phyloP scores from a whole-genome alignment of 1,140 invertebrate species.

The Heliconius congener region DNA sequence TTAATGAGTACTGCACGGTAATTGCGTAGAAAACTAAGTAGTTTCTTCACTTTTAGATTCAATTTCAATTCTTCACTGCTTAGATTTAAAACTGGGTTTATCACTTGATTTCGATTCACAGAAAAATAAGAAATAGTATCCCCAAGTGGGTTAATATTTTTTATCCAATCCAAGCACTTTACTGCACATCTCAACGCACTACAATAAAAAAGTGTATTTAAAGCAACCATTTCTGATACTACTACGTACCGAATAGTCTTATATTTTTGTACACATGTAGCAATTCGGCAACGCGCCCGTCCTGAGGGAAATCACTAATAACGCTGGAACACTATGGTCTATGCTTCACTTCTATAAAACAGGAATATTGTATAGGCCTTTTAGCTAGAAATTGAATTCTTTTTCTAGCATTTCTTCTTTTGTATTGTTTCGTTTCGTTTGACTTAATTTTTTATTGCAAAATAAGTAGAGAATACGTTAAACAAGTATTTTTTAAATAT shows the following conservation, averaged over 20 bases:
- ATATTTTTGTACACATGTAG: constrained; percentile 28
- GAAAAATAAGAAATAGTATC: too few relatives aligned
- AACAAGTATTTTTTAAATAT: too few relatives aligned
- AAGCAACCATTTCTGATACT: background rate
- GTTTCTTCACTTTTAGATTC: too few relatives aligned
- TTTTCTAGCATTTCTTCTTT: background rate
- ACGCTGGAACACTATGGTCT: constrained; percentile 20
- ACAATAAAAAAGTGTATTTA: background rate
- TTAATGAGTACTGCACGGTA: too few relatives aligned
- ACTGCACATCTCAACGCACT: background rate
- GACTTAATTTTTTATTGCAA: too few relatives aligned
- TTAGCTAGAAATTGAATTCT: constrained; percentile 4
- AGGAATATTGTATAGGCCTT: constrained; percentile 7
- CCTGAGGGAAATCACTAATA: constrained; percentile 33
- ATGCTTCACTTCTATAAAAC: constrained; percentile 21
- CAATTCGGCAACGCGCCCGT: constrained; percentile 23
- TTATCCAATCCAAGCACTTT: background rate
- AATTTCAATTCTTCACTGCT: too few relatives aligned
- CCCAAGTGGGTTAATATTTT: too few relatives aligned
- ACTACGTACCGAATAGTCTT: background rate
- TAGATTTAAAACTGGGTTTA: too few relatives aligned
- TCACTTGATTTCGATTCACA: too few relatives aligned
- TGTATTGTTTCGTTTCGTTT: too few relatives aligned
- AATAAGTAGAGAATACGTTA: too few relatives aligned
- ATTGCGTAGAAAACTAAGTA: too few relatives aligned